Evolutionary conservation across 2,797 vertebrate genomes (phyloP), one percentile per base, ranked within the genome.

Genomic region (Limnodromus scolopaceus): DNA sequence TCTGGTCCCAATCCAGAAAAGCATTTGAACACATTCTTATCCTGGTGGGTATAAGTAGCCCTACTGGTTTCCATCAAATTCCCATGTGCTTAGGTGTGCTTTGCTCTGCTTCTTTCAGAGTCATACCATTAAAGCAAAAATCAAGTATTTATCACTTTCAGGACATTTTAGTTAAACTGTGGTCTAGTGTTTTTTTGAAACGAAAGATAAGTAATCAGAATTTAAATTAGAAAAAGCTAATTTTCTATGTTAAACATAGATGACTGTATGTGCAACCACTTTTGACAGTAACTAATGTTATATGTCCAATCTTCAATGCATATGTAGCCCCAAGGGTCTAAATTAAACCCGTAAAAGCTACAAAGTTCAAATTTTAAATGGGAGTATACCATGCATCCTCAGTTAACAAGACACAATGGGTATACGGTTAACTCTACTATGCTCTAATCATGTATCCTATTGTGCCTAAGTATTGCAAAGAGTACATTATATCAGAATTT

Each of bases 331-430:
- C 84, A 79, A 71, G 65, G 43, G 83, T 90, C 51, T 88, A 90
- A 93, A 94, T 94, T 92, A 96, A 90, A 75, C 11, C 30, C 38
- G 14, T 75, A 82, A 91, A 94, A 93, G 43, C 77, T 68, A 25
- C 18, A 13, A 87, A 80, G 87, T 87, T 95, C 78, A 85, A 24
- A 87, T 84, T 89, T 89, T 61, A 84, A 77, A 71, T 65, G 46
- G 39, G 49, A 83, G 34, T 70, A 25, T 84, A 43, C 38, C 12
- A 6, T 60, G 81, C 45, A 60, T 87, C 63, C 80, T 89, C 60
- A 45, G 88, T 70, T 96, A 96, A 90, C 90, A 94, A 93, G 94
- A 64, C 81, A 87, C 38, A 3, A 69, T 80, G 94, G 95, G 74
- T 80, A 84, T 92, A 77, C 55, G 30, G 61, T 69, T 93, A 82